Percentiles rank a stretch among this genome's conserved stretches.
Conservation (phyloP, 2,888 invertebrate genomes). For the Coronaproctus castanopsis region DNA sequence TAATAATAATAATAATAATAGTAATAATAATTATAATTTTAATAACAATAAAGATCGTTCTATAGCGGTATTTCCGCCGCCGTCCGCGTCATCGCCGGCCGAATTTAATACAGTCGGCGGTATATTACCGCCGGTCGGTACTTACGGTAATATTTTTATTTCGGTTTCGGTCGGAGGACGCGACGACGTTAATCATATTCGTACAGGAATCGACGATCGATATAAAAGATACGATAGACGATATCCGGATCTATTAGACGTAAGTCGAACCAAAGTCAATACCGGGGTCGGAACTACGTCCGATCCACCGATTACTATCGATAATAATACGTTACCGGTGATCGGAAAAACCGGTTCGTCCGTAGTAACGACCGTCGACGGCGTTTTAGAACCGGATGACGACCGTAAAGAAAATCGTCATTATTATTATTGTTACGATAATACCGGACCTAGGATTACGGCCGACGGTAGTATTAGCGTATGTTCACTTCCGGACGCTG, state of each 20-base stretch:
- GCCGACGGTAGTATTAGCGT: slow-evolving; percentile 76
- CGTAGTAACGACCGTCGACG: slow-evolving; percentile 33
- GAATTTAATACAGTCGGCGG: slow-evolving; percentile 34
- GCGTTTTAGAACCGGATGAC: too few species aligned
- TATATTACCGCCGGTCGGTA: slow-evolving; percentile 30
- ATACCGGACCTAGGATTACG: slow-evolving; percentile 73
- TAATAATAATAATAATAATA: too few species aligned
- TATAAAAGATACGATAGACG: slow-evolving; percentile 4
- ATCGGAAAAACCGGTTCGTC: neutral
- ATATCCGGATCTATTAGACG: slow-evolving; percentile 13
- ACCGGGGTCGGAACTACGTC: slow-evolving; percentile 25
- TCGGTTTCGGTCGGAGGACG: slow-evolving; percentile 46
- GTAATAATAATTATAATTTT: too few species aligned
- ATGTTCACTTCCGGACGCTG: slow-evolving; percentile 50
- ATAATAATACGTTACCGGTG: neutral
- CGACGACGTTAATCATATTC: slow-evolving; percentile 41
- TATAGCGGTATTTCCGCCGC: slow-evolving; percentile 30
- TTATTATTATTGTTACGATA: too few species aligned
- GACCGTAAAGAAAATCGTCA: too few species aligned
- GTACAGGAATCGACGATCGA: slow-evolving; percentile 27
- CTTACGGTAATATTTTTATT: slow-evolving; percentile 61
- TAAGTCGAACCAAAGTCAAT: slow-evolving; percentile 18
- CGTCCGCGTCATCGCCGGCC: too few species aligned
- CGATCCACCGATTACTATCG: neutral
- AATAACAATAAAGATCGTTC: neutral